These are phyloP conservation scores for Gari tellinella DNA, from an alignment of 2,888 invertebrate species.

Conservation along the genomic window DNA sequence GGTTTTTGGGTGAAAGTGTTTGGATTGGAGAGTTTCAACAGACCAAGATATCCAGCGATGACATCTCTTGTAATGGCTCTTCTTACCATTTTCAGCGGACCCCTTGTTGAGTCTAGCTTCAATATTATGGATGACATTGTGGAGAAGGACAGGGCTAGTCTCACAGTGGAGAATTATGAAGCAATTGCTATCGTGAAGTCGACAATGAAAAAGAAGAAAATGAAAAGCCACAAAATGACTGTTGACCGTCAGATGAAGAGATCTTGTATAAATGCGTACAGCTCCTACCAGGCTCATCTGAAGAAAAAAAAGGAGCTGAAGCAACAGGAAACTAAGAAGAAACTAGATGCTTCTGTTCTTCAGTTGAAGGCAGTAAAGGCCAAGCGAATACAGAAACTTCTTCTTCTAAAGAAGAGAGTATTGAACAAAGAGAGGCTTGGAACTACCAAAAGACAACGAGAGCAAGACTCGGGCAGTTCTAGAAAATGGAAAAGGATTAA, in stretches of 20 bases:
- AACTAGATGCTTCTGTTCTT: slow-evolving; percentile 1
- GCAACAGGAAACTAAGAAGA: not conserved
- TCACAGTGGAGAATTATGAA: slow-evolving; percentile 28
- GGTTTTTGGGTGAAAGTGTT: too few relatives aligned
- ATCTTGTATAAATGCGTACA: slow-evolving; percentile 16
- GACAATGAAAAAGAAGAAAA: slow-evolving; percentile 8
- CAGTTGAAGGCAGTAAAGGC: slow-evolving; percentile 8
- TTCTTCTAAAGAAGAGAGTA: not conserved
- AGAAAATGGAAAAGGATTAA: slow-evolving; percentile 13
- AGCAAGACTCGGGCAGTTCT: not conserved
- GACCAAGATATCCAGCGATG: slow-evolving; percentile 19
- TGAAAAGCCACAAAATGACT: slow-evolving; percentile 13
- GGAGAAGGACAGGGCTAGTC: slow-evolving; percentile 17
- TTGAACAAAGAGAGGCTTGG: slow-evolving; percentile 2
- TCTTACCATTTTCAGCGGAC: slow-evolving; percentile 34
- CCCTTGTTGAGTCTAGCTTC: slow-evolving; percentile 16
- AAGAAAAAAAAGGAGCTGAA: slow-evolving; percentile 13
- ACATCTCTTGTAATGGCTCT: not conserved
- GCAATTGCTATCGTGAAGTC: slow-evolving; percentile 18
- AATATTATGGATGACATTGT: slow-evolving; percentile 36
- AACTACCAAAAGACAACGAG: slow-evolving; percentile 2
- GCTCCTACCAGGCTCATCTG: slow-evolving; percentile 6
- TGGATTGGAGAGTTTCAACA: slow-evolving; percentile 12
- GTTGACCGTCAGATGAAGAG: slow-evolving; percentile 10
- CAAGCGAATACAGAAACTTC: slow-evolving; percentile 8